Evolutionary conservation across 2,113 vertebrate species (phyloP).

Genomic region (Hystrix cristata): DNA sequence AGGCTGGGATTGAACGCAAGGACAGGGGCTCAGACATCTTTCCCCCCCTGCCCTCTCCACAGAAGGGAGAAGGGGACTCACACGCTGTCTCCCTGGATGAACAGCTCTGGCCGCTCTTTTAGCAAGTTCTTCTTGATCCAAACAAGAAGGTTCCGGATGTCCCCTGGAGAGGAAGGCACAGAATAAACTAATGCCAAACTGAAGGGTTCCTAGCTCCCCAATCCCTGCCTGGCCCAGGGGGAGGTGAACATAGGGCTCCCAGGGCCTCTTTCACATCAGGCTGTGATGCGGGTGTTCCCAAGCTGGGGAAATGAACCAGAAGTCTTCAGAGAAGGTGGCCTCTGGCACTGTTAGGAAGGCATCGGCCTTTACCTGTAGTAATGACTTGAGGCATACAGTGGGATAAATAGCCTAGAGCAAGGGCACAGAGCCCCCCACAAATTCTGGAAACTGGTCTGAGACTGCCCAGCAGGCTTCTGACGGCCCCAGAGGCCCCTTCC

Average conservation of each 20-base stretch:
- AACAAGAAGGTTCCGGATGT: slow-evolving; percentile 95
- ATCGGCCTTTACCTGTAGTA: background rate
- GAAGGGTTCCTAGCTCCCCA: no score
- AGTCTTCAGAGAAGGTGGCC: background rate
- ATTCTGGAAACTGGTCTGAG: background rate
- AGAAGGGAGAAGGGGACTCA: slow-evolving; percentile 87
- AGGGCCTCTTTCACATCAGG: background rate
- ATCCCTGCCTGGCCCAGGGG: background rate
- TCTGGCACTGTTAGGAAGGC: background rate
- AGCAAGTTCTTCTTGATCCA: slow-evolving; percentile 97
- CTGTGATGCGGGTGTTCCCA: background rate
- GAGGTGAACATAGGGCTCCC: background rate
- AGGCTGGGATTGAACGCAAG: background rate
- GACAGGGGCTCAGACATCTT: background rate
- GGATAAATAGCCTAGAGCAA: background rate
- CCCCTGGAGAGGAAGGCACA: slow-evolving; percentile 91
- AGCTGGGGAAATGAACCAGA: background rate
- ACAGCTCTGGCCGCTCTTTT: slow-evolving; percentile 96
- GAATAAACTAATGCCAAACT: slow-evolving; percentile 50
- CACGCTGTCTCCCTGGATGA: slow-evolving; percentile 98
- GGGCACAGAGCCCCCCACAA: background rate
- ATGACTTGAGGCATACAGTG: background rate
- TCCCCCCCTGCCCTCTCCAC: background rate
- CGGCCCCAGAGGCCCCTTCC: slow-evolving; percentile 8
- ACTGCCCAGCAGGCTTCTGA: background rate